Evolutionary conservation across 2,888 invertebrate genomes (phyloP).

Genomic region (Melanophora roralis): DNA sequence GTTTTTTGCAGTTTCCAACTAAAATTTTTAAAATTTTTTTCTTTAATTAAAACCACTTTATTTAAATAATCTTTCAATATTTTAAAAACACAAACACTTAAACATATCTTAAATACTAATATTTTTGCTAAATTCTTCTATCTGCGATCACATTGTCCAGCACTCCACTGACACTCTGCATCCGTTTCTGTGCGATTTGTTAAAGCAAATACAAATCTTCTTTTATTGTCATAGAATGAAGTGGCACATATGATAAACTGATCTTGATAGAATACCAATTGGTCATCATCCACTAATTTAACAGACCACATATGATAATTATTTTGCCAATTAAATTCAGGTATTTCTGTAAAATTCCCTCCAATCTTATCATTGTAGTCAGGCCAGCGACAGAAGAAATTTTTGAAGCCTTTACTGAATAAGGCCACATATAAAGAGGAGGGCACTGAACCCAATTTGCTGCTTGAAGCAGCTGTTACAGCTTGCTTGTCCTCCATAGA

Average conservation of each 20-base stretch:
- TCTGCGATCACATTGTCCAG: conserved; percentile 45
- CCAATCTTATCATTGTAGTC: conserved; percentile 41
- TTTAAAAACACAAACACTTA: not conserved
- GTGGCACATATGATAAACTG: conserved; percentile 44
- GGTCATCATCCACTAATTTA: conserved; percentile 41
- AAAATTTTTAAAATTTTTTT: not conserved
- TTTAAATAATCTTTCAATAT: not conserved
- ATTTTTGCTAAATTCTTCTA: not conserved
- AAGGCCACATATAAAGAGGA: conserved; percentile 9
- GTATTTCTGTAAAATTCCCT: conserved; percentile 30
- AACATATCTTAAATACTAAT: not conserved
- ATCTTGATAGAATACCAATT: conserved; percentile 40
- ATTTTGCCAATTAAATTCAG: conserved; percentile 14
- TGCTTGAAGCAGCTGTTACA: not conserved
- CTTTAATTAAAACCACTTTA: not conserved
- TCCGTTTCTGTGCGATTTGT: conserved; percentile 24
- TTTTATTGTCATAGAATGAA: conserved; percentile 44
- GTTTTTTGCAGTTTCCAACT: no score
- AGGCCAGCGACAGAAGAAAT: conserved; percentile 39
- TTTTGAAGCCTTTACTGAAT: conserved; percentile 39
- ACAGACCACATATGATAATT: conserved; percentile 39
- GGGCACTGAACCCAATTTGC: conserved; percentile 2
- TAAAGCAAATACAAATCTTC: conserved; percentile 37
- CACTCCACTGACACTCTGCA: conserved; percentile 49
- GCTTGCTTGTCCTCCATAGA: not conserved